These are phyloP conservation scores for Rhagologus leucostigma DNA, from an alignment of 2,113 vertebrate genomes.

Conservation along the genomic window DNA sequence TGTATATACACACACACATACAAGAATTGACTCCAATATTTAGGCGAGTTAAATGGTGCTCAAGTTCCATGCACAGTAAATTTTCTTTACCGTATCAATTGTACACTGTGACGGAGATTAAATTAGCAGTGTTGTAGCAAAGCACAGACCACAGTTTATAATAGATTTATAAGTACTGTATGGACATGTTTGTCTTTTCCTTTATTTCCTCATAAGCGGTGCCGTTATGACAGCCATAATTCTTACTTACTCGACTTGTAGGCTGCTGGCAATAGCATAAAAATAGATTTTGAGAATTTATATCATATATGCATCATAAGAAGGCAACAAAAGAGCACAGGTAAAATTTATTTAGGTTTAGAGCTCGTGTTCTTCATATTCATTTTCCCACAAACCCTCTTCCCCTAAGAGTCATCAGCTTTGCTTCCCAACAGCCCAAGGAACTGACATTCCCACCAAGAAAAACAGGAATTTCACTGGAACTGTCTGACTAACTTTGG, in stretches of 20 bases:
- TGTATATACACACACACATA: not conserved
- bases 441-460: not conserved
- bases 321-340: constrained; percentile 55
- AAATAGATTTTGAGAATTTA: constrained; percentile 81
- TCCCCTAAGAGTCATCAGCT: not conserved
- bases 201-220: constrained; percentile 70
- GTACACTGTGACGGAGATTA: not conserved
- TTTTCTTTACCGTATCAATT: constrained; percentile 33
- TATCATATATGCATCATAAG: constrained; percentile 69
- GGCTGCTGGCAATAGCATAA: constrained; percentile 72
- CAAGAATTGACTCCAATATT: not conserved
- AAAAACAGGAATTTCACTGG: not conserved
- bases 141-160: constrained; percentile 34
- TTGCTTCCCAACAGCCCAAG: not conserved
- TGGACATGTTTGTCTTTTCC: constrained; percentile 70
- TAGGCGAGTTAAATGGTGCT: not conserved
- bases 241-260: constrained; percentile 73
- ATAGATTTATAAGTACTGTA: constrained; percentile 70
- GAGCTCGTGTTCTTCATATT: constrained; percentile 42
- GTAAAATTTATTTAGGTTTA: constrained; percentile 64
- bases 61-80: not conserved
- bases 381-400: not conserved
- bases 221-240: constrained; percentile 71
- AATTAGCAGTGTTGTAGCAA: constrained; percentile 30
- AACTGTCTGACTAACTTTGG: not conserved